These are phyloP conservation scores for Acrobasis consociella DNA, from an alignment of 2,888 invertebrate species.

Conservation along the genomic window DNA sequence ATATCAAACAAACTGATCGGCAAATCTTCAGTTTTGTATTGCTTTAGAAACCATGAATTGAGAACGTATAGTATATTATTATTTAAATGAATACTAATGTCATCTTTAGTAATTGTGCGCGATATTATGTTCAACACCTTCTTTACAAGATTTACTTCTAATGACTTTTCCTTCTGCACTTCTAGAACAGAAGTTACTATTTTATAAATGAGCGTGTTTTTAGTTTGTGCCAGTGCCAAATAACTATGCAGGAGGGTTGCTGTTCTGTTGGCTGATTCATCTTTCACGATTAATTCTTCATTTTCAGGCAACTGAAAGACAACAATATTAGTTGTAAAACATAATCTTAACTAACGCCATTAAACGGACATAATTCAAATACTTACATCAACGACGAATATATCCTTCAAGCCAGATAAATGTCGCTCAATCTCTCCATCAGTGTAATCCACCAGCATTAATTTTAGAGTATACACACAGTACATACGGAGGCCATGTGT, in stretches of 20 bases:
- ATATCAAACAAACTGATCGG: slow-evolving; percentile 69
- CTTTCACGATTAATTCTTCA: slow-evolving; percentile 69
- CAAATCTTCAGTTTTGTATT: slow-evolving; percentile 60
- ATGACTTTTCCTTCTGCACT: slow-evolving; percentile 75
- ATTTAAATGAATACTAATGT: slow-evolving; percentile 58
- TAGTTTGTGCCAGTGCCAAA: slow-evolving; percentile 76
- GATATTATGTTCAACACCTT: slow-evolving; percentile 70
- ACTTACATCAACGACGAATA: slow-evolving; percentile 68
- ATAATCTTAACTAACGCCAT: neutral
- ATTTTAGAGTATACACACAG: slow-evolving; percentile 61
- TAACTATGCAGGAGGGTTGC: slow-evolving; percentile 82
- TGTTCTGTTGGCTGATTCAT: slow-evolving; percentile 83
- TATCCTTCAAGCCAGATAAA: slow-evolving; percentile 48
- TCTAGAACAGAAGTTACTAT: slow-evolving; percentile 79
- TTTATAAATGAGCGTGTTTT: slow-evolving; percentile 74
- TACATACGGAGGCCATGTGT: slow-evolving; percentile 63
- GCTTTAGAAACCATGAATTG: slow-evolving; percentile 71
- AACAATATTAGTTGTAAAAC: too few species aligned
- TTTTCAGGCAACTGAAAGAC: slow-evolving; percentile 61
- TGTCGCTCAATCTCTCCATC: slow-evolving; percentile 49
- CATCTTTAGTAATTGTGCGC: slow-evolving; percentile 43
- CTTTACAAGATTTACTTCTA: slow-evolving; percentile 64
- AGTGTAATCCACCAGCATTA: slow-evolving; percentile 40
- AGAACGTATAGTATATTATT: slow-evolving; percentile 75
- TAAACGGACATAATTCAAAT: neutral